A percentile compares a stretch with the other conserved stretches of the same genome.
Evolutionary conservation across 2,797 vertebrate genomes (phyloP).

Genomic region (Girardinus metallicus): DNA sequence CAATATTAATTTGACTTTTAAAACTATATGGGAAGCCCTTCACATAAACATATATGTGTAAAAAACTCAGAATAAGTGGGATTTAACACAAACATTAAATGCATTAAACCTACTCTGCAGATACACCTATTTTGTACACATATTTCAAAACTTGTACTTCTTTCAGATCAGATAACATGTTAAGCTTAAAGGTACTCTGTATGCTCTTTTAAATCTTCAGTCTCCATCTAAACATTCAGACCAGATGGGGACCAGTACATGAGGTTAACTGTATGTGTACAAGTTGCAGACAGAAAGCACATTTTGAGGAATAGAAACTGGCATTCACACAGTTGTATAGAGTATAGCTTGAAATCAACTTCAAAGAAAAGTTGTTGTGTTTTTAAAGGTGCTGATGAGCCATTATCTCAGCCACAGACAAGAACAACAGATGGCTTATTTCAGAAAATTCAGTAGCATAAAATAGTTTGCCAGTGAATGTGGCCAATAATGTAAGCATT

Average conservation of each 20-base stretch:
- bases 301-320: slow-evolving; percentile 34
- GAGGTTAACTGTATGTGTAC: slow-evolving; percentile 51
- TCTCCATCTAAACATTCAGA: slow-evolving; percentile 42
- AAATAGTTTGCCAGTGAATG: slow-evolving; percentile 38
- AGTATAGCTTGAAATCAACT: slow-evolving; percentile 45
- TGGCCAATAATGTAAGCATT: slow-evolving; percentile 22
- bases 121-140: slow-evolving; percentile 44
- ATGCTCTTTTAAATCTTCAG: slow-evolving; percentile 28
- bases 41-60: background rate
- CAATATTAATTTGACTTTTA: background rate
- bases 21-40: background rate
- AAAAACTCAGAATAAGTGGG: background rate
- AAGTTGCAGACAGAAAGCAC: slow-evolving; percentile 32
- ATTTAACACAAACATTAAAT: background rate
- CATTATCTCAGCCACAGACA: slow-evolving; percentile 33
- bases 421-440: slow-evolving; percentile 50
- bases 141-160: slow-evolving; percentile 43
- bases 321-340: slow-evolving; percentile 3
- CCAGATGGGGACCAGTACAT: slow-evolving; percentile 42
- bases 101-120: slow-evolving; percentile 13
- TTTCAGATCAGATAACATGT: slow-evolving; percentile 45
- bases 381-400: slow-evolving; percentile 38
- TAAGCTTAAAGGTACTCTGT: slow-evolving; percentile 43
- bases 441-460: slow-evolving; percentile 32
- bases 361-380: slow-evolving; percentile 29